A percentile compares a stretch with the other conserved stretches of the same genome.
Conservation (phyloP, 1,140 invertebrate species). For the Myzus persicae region DNA sequence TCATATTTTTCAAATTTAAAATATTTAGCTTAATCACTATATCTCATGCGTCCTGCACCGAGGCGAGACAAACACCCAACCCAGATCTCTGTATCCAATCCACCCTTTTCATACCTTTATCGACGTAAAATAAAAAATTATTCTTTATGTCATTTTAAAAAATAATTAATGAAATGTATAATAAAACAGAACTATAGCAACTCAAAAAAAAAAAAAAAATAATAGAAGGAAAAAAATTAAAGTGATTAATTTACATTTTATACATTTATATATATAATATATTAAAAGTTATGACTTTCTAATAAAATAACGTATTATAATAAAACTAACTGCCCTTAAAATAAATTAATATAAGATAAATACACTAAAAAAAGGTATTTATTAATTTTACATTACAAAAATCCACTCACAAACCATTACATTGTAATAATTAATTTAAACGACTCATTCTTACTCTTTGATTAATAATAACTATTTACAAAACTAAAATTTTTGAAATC, state of each 20-base stretch:
- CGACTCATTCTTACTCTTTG: neutral
- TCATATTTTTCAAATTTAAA: neutral
- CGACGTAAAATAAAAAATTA: neutral
- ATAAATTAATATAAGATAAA: neutral
- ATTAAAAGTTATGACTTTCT: neutral
- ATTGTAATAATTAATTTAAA: neutral
- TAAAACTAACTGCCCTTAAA: neutral
- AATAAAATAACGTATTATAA: neutral
- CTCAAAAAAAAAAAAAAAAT: neutral
- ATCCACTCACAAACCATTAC: neutral
- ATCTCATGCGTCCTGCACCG: neutral
- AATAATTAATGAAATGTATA: neutral
- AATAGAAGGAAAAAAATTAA: neutral
- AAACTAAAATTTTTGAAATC: neutral
- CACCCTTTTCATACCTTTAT: neutral
- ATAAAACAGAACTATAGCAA: neutral
- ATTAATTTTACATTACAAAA: neutral
- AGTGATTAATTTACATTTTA: neutral
- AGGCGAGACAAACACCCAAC: neutral
- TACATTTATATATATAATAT: no score
- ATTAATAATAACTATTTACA: neutral
- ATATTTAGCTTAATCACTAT: neutral
- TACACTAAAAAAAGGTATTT: neutral
- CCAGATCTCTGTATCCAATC: neutral
- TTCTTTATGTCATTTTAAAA: neutral